Evolutionary conservation across 2,113 vertebrate genomes (phyloP).

Genomic region (Anguilla japonica): DNA sequence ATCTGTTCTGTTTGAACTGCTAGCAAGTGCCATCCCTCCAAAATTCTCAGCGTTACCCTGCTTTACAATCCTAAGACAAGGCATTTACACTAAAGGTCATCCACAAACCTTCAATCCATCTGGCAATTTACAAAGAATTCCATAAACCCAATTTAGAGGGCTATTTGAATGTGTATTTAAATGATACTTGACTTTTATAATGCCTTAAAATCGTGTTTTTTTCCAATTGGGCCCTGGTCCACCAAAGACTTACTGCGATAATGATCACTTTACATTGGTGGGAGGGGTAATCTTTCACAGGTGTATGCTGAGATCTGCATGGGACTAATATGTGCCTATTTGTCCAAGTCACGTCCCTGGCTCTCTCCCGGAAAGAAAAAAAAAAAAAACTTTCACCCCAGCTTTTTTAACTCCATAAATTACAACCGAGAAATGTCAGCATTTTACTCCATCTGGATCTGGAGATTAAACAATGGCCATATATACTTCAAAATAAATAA

Average conservation of each 20-base stretch:
- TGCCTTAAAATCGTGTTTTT: neutral
- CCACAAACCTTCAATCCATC: neutral
- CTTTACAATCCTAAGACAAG: neutral
- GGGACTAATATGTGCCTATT: conserved; percentile 1
- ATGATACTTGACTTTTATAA: neutral
- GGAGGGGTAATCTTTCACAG: neutral
- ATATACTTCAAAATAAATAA: neutral
- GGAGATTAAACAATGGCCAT: neutral
- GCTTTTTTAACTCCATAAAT: neutral
- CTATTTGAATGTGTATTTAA: neutral
- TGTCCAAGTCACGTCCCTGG: neutral
- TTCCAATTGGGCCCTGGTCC: neutral
- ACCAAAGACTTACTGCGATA: neutral
- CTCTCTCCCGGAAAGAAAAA: neutral
- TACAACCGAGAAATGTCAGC: neutral
- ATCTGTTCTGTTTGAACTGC: neutral
- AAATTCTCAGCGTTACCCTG: neutral
- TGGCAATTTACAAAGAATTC: neutral
- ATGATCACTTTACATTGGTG: neutral
- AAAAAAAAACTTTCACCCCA: neutral
- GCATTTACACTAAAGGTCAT: neutral
- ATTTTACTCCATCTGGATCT: neutral
- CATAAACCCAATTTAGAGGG: neutral
- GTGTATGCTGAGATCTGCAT: neutral
- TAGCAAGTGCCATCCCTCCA: neutral